Evolutionary conservation across 2,797 vertebrate genomes (phyloP).

Genomic region (Propithecus perrieri): DNA sequence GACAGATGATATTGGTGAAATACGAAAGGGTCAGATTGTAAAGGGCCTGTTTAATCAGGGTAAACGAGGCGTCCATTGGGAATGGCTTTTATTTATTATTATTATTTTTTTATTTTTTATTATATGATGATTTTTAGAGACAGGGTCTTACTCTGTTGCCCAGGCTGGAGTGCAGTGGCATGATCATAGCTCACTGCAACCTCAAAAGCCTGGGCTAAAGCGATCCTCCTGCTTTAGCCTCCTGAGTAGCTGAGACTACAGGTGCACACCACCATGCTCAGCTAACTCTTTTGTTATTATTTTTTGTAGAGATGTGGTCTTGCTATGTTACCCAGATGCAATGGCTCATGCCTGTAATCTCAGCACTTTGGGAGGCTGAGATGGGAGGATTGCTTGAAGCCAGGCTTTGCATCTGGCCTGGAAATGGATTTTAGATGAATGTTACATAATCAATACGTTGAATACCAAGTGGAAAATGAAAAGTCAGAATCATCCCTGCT

Average conservation of each 20-base stretch:
- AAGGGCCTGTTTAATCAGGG: slow-evolving; percentile 17
- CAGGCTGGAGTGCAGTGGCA: background rate
- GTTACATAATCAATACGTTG: background rate
- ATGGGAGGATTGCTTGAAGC: background rate
- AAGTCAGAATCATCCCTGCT: slow-evolving; percentile 7
- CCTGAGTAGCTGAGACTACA: background rate
- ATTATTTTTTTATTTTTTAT: too few relatives aligned
- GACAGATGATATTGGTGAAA: background rate
- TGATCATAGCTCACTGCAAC: background rate
- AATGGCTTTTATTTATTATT: background rate
- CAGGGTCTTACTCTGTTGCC: too few relatives aligned
- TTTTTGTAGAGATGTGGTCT: background rate
- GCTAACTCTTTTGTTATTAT: background rate
- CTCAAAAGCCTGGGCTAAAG: background rate
- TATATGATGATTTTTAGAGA: too few relatives aligned
- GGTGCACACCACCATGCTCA: background rate
- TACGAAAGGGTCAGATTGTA: background rate
- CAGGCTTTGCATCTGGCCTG: background rate
- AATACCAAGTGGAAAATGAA: slow-evolving; percentile 31
- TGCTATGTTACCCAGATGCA: background rate
- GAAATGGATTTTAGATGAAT: slow-evolving; percentile 18
- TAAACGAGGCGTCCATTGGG: background rate
- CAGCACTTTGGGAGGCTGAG: background rate
- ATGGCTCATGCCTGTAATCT: background rate
- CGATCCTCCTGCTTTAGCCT: background rate